Conservation (phyloP, 92 coral and sea anemone genomes). For the Anthopleura xanthogrammica region DNA sequence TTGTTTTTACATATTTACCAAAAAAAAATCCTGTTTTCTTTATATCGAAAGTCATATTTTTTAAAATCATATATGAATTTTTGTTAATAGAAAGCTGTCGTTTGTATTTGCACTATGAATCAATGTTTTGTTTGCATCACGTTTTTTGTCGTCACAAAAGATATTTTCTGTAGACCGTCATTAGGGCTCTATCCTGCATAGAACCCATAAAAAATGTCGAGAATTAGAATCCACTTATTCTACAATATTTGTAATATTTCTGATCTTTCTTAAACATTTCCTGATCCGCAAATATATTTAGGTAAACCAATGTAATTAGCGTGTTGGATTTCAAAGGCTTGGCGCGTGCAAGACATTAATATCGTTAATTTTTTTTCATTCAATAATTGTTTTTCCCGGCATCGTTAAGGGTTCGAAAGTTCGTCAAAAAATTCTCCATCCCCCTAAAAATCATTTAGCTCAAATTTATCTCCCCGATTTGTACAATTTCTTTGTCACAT, state of each 20-base stretch:
- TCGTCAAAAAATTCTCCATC: too few relatives aligned
- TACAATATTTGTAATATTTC: conserved; percentile 1
- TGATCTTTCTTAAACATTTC: conserved; percentile 6
- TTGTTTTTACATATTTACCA: not conserved
- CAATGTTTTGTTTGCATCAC: not conserved
- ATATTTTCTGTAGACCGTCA: not conserved
- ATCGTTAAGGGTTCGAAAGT: not conserved
- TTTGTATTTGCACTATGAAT: not conserved
- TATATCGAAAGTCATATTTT: not conserved
- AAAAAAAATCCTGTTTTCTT: not conserved
- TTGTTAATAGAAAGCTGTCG: not conserved
- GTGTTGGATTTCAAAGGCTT: conserved; percentile 3
- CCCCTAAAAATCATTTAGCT: too few relatives aligned
- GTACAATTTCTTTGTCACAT: too few relatives aligned
- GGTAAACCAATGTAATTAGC: not conserved
- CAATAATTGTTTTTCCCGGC: not conserved
- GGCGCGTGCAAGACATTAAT: not conserved
- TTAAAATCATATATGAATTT: not conserved
- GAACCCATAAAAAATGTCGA: not conserved
- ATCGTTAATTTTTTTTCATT: not conserved
- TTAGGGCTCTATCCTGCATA: not conserved
- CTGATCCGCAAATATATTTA: conserved; percentile 5
- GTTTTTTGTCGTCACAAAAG: not conserved
- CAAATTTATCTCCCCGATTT: too few relatives aligned
- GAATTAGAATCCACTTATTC: not conserved